Percentiles rank a stretch among this genome's conserved stretches.
Conservation (phyloP, 2,888 invertebrate species). For the Itoplectis maculator region DNA sequence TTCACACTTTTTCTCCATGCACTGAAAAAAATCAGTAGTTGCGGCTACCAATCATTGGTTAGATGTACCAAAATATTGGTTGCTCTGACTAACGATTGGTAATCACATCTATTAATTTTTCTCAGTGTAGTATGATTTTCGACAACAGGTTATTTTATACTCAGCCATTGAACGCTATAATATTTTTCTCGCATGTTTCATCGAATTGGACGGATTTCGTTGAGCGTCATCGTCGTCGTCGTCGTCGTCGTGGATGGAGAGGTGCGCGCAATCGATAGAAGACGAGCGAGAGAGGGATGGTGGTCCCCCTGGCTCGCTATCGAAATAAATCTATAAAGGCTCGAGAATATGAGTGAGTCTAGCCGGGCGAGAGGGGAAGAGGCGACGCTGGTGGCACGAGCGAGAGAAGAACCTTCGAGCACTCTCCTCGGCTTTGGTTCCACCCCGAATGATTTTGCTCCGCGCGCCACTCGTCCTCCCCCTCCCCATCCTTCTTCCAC, state of each 20-base stretch:
- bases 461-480: constrained; percentile 38
- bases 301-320: constrained; percentile 59
- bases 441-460: constrained; percentile 71
- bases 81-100: no score
- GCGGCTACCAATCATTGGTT: no score
- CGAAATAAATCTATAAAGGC: constrained; percentile 72
- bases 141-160: background rate
- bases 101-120: no score
- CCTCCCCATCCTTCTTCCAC: constrained; percentile 25
- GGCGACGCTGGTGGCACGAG: constrained; percentile 35
- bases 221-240: constrained; percentile 11
- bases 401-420: constrained; percentile 70
- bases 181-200: background rate
- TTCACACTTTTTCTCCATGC: no score
- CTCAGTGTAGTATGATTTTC: constrained; percentile 6
- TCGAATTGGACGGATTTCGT: background rate
- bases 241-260: constrained; percentile 19
- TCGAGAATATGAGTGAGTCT: constrained; percentile 69
- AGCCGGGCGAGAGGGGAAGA: constrained; percentile 52
- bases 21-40: no score
- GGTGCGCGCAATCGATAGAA: constrained; percentile 63
- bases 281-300: constrained; percentile 40
- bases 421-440: constrained; percentile 71
- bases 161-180: background rate
- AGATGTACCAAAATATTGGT: no score